phyloP scores from a whole-genome alignment of 2,797 vertebrate genomes.

The Ispidina picta region DNA sequence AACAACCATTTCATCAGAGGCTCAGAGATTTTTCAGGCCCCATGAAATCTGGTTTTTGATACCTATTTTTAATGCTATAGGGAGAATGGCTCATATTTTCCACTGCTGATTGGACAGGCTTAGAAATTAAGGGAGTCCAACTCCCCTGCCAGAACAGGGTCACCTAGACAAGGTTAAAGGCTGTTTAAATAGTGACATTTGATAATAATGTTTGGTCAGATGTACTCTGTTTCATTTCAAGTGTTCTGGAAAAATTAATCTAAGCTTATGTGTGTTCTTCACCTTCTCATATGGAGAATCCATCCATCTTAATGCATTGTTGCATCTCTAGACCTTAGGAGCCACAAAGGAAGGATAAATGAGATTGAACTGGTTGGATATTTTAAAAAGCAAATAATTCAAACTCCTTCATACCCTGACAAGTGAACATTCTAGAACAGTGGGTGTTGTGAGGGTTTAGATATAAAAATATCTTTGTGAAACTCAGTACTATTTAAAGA shows the following conservation, averaged over 20 bases:
- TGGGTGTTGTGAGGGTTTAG: background rate
- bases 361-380: background rate
- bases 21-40: background rate
- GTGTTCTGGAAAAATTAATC: background rate
- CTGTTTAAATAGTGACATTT: background rate
- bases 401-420: background rate
- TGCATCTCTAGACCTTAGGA: background rate
- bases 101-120: background rate
- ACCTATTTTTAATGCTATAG: fast-evolving
- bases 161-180: too few relatives aligned
- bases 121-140: background rate
- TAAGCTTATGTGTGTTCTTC: background rate
- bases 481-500: background rate
- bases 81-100: background rate
- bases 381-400: background rate
- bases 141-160: too few relatives aligned
- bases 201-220: background rate
- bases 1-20: background rate
- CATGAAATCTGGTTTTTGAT: background rate
- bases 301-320: background rate
- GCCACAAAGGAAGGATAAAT: background rate
- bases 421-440: background rate
- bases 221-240: background rate
- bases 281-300: background rate
- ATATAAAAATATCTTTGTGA: background rate